Evolutionary conservation across 1,140 invertebrate genomes (phyloP).

Genomic region (Colletes latitarsis): DNA sequence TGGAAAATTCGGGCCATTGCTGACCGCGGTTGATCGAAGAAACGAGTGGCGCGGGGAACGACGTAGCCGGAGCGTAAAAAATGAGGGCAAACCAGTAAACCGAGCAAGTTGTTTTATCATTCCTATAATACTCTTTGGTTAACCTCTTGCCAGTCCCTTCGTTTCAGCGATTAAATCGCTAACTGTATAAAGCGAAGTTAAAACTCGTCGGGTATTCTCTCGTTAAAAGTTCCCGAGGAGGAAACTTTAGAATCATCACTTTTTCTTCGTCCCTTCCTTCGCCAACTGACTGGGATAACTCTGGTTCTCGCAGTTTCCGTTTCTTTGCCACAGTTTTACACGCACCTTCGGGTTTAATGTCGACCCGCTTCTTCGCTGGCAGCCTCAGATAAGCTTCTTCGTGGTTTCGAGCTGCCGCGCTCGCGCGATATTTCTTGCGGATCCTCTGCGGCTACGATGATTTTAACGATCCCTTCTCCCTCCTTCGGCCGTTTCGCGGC

Average conservation of each 20-base stretch:
- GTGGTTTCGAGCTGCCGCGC: slow-evolving; percentile 28
- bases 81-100: no score
- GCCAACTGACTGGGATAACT: slow-evolving; percentile 1
- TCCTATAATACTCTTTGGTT: background rate
- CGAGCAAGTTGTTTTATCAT: background rate
- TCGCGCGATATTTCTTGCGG: background rate
- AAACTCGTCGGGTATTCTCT: slow-evolving; percentile 35
- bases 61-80: no score
- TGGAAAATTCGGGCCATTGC: no score
- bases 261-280: slow-evolving; percentile 6
- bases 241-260: slow-evolving; percentile 47
- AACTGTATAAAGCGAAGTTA: background rate
- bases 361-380: slow-evolving; percentile 12
- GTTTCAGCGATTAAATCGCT: background rate
- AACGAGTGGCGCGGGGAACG: no score
- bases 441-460: background rate
- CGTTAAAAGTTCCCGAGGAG: slow-evolving; percentile 54
- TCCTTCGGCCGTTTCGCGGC: background rate
- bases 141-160: background rate
- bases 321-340: slow-evolving; percentile 27
- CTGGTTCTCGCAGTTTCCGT: background rate
- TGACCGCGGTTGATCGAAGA: no score
- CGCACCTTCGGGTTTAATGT: slow-evolving; percentile 6
- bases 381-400: slow-evolving; percentile 28
- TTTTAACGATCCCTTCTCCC: slow-evolving; percentile 36